Conservation (phyloP, 92 coral and sea anemone species). For the Parazoanthus darwini region DNA sequence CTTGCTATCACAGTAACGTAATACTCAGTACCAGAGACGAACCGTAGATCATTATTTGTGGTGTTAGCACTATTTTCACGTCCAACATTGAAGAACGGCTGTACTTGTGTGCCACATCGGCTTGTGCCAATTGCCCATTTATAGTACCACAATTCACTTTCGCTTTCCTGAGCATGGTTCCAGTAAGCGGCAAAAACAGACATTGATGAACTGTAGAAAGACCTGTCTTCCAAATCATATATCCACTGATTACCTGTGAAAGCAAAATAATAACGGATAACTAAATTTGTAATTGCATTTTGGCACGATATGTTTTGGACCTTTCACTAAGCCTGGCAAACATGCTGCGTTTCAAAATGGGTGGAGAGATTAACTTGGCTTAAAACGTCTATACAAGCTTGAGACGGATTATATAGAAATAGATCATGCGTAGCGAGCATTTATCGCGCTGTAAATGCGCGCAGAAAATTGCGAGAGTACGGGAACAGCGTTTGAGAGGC, state of each 20-base stretch:
- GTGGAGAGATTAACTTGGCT: too few relatives aligned
- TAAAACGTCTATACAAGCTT: too few relatives aligned
- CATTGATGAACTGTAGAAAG: conserved; percentile 61
- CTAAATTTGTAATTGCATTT: background rate
- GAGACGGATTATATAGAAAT: too few relatives aligned
- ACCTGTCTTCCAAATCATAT: conserved; percentile 28
- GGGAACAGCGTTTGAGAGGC: too few relatives aligned
- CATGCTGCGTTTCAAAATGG: too few relatives aligned
- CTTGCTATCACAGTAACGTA: conserved; percentile 75
- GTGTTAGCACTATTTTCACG: conserved; percentile 66
- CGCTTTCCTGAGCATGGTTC: conserved; percentile 71
- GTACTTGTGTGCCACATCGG: conserved; percentile 86
- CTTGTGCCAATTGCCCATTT: conserved; percentile 94
- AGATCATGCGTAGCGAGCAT: too few relatives aligned
- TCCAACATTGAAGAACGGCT: conserved; percentile 86
- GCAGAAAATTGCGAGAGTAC: too few relatives aligned
- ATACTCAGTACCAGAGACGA: conserved; percentile 62
- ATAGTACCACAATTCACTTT: conserved; percentile 91
- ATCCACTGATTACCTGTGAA: background rate
- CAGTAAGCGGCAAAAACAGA: conserved; percentile 68
- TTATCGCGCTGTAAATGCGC: too few relatives aligned
- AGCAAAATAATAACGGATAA: background rate
- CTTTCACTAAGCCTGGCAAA: too few relatives aligned
- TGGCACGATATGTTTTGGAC: too few relatives aligned
- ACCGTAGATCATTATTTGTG: conserved; percentile 24